These are phyloP conservation scores for Sminthurides bifidus DNA, from an alignment of 1,140 invertebrate genomes.

Conservation along the genomic window DNA sequence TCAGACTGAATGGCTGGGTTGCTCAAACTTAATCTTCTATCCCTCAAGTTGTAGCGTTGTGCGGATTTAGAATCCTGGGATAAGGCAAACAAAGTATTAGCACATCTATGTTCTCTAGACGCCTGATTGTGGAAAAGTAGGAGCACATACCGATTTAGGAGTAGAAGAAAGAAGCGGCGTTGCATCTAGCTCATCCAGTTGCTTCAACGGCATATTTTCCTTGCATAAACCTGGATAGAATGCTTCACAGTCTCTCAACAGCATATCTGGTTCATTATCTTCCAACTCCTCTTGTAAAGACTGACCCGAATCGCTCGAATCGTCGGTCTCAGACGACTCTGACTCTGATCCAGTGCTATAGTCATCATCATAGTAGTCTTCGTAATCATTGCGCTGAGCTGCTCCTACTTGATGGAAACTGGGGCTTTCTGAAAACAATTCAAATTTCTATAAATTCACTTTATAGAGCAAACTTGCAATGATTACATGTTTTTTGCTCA, in stretches of 20 bases:
- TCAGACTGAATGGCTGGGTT: slow-evolving; percentile 1
- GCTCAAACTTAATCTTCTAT: neutral
- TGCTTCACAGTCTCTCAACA: neutral
- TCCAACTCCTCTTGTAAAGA: slow-evolving; percentile 2
- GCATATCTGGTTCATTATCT: neutral
- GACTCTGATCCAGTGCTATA: neutral
- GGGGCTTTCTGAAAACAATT: neutral
- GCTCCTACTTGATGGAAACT: no score
- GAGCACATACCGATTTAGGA: neutral
- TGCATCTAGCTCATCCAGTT: neutral
- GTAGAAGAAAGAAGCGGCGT: neutral
- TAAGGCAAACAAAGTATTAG: neutral
- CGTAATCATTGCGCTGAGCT: neutral
- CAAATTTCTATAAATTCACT: neutral
- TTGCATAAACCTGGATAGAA: neutral
- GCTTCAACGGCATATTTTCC: neutral
- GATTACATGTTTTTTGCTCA: neutral
- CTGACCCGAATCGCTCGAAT: neutral
- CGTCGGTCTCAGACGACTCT: neutral
- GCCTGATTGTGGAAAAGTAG: neutral
- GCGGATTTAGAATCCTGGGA: neutral
- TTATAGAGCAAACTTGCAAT: neutral
- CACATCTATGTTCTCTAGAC: neutral
- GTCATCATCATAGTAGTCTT: neutral
- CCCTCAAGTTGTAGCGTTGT: neutral